Evolutionary conservation across 1,140 invertebrate species (phyloP).

Genomic region (Potamilus streckersoni): DNA sequence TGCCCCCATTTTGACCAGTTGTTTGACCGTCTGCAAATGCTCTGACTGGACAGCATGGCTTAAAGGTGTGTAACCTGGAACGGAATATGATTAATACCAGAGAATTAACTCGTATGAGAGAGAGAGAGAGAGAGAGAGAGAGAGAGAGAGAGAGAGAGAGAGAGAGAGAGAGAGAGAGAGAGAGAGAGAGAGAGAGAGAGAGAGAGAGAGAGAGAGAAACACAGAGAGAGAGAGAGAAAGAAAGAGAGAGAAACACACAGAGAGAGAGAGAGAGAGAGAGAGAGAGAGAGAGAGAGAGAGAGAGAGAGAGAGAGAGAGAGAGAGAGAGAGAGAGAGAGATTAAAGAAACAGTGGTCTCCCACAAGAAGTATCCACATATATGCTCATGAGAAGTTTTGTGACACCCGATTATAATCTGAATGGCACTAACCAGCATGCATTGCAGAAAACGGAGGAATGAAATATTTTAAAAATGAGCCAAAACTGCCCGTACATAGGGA

Average conservation of each 20-base stretch:
- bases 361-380: neutral
- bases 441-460: neutral
- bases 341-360: neutral
- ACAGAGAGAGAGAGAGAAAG: too few relatives aligned
- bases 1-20: slow-evolving; percentile 59
- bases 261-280: too few relatives aligned
- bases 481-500: too few relatives aligned
- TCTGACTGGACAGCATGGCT: slow-evolving; percentile 43
- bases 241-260: too few relatives aligned
- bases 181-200: neutral
- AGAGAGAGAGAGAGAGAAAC: neutral
- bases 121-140: too few relatives aligned
- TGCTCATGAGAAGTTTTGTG: neutral
- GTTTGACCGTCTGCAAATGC: slow-evolving; percentile 51
- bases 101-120: too few relatives aligned
- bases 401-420: neutral
- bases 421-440: neutral
- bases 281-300: too few relatives aligned
- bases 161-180: too few relatives aligned
- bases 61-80: slow-evolving; percentile 54
- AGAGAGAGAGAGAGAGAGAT: too few relatives aligned
- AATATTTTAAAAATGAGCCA: too few relatives aligned
- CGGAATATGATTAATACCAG: neutral
- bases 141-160: neutral
- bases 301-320: neutral